Conservation (phyloP, 2,113 vertebrate species). For the Rhynchopsitta pachyrhyncha region DNA sequence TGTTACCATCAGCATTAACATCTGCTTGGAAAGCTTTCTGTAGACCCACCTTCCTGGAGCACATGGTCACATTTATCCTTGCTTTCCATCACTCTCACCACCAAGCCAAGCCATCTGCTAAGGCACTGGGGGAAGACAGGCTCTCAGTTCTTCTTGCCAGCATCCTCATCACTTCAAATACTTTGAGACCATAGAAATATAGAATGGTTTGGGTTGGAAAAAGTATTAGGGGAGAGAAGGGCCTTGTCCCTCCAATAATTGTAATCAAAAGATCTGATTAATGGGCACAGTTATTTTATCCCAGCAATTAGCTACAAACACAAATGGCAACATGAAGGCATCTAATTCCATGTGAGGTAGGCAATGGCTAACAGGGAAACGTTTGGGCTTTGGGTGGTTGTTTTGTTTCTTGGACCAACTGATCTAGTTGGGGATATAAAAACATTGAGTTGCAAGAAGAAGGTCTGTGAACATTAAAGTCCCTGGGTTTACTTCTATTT, state of each 20-base stretch:
- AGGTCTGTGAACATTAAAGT: not conserved
- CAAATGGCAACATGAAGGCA: not conserved
- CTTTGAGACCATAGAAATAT: not conserved
- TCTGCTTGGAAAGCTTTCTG: not conserved
- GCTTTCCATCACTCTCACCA: not conserved
- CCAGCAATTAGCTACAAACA: not conserved
- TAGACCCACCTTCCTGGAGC: not conserved
- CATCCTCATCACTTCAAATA: not conserved
- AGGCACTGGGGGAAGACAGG: not conserved
- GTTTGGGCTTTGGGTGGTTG: accelerated
- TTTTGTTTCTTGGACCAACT: not conserved
- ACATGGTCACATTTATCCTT: not conserved
- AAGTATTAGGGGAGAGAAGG: not conserved
- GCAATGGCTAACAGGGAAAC: not conserved
- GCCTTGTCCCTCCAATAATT: not conserved
- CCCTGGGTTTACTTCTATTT: not conserved
- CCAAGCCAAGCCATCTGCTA: not conserved
- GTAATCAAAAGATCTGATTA: not conserved
- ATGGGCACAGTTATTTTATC: not conserved
- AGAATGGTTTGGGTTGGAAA: not conserved
- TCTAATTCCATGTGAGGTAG: not conserved
- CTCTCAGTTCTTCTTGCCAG: not conserved
- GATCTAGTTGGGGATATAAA: not conserved
- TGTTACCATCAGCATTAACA: not conserved
- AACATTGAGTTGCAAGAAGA: not conserved